Base-by-base conservation (phyloP, 2,888 invertebrate genomes). In the Trachelus stipa region DNA sequence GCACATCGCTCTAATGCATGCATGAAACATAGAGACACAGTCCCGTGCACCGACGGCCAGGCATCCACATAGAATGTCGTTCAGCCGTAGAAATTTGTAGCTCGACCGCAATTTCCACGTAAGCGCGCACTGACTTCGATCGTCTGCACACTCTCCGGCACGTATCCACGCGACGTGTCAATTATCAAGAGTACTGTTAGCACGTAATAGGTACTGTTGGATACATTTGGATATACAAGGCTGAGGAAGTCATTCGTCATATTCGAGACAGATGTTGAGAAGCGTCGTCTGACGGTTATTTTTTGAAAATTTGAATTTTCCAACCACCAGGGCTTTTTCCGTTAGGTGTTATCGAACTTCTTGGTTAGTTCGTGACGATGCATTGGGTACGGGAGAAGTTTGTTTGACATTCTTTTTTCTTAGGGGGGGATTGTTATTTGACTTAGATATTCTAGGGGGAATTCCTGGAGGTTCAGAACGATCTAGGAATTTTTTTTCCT, bases 101-200 rank as follows among this genome's bases (percentile, higher is more conserved):
- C 81, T 83, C 81, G 78, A 81, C 82, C 81, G 80, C 81, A 84
- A 82, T 84, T 84, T 84, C 84, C 83, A 85, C 84, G 84, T 85
- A 85, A 85, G 81, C 82, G 83, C 74, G 81, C 76, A 71, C 80
- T 79, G 82, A 82, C 82, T 84, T 83, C 84, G 82, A 84, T 84
- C 83, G 84, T 80, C 56, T 4, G 23, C 56, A 56, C 56, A 56
- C 56, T 56, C 56, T 23, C 56, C 23, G 23, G 23, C 56, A 56
- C 56, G 56, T 56, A 56, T 56, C 56, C 56, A 56, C 56, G 56
- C 56, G 56, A 56, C 56, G 56, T 56, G 56, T 56, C 56, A 56
- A 56, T 56, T 56, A 56, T 56, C 56, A 56, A 23, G 56, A 56
- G 56, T 56, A 56, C 56, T 23, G 56, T 56, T 56, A 23, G 56